Percentiles rank a stretch among this genome's conserved stretches.
Conservation (phyloP, 2,888 invertebrate species). For the Leistus spinibarbis region DNA sequence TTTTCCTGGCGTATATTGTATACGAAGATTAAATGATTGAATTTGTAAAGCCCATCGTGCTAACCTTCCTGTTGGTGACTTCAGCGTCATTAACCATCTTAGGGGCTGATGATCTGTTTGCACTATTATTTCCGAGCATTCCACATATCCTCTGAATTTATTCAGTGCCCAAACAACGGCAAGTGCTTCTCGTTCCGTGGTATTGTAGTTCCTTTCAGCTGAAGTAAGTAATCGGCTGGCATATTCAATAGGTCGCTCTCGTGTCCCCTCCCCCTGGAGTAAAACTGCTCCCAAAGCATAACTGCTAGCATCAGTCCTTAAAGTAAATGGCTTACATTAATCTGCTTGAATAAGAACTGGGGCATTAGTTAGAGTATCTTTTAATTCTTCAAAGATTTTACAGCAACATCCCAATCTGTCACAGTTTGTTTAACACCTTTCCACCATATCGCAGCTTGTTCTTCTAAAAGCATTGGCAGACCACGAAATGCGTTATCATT, state of each 20-base stretch:
- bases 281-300: conserved; percentile 13
- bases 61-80: conserved; percentile 51
- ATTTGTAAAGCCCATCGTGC: conserved; percentile 54
- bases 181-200: conserved; percentile 46
- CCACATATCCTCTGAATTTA: conserved; percentile 52
- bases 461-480: conserved; percentile 28
- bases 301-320: conserved; percentile 35
- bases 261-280: conserved; percentile 23
- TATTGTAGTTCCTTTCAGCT: conserved; percentile 44
- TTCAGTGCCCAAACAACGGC: conserved; percentile 45
- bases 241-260: conserved; percentile 26
- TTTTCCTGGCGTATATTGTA: conserved; percentile 51
- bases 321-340: conserved; percentile 40
- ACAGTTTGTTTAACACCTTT: too few species aligned
- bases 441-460: conserved; percentile 30
- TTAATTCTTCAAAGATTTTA: too few species aligned
- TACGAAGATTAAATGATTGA: conserved; percentile 49
- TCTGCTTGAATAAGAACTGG: conserved; percentile 42
- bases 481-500: conserved; percentile 29
- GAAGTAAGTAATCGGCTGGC: not conserved
- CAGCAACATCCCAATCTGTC: too few species aligned
- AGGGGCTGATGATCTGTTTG: conserved; percentile 55
- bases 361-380: too few species aligned
- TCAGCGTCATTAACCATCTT: conserved; percentile 53
- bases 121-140: conserved; percentile 48